Conservation (phyloP, 92 coral and sea anemone genomes). For the Pocillopora grandis region DNA sequence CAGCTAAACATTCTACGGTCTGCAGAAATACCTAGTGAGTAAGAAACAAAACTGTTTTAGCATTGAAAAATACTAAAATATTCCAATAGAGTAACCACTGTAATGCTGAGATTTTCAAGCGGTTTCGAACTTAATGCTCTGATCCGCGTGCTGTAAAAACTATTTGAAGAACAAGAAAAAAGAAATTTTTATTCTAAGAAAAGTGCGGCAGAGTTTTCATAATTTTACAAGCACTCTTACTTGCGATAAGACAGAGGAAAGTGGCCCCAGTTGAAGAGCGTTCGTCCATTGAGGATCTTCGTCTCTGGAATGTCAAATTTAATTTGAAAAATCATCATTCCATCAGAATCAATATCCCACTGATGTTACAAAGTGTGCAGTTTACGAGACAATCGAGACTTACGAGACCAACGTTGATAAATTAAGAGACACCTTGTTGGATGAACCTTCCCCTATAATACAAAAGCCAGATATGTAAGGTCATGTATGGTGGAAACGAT, state of each 20-base stretch:
- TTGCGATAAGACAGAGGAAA: slow-evolving; percentile 71
- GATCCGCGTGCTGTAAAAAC: neutral
- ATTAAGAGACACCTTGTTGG: slow-evolving; percentile 6
- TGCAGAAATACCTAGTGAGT: slow-evolving; percentile 74
- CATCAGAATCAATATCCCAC: neutral
- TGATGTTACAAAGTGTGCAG: neutral
- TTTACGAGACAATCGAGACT: neutral
- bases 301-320: slow-evolving; percentile 42
- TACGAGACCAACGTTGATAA: slow-evolving; percentile 18
- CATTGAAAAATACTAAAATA: neutral
- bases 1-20: slow-evolving; percentile 92
- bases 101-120: too few species aligned
- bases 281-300: slow-evolving; percentile 77
- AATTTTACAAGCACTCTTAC: slow-evolving; percentile 30
- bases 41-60: neutral
- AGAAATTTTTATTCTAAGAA: neutral
- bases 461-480: neutral
- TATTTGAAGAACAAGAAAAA: too few species aligned
- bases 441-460: slow-evolving; percentile 25
- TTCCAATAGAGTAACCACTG: too few species aligned
- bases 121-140: too few species aligned
- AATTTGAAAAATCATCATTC: neutral
- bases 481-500: too few species aligned
- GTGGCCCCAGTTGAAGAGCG: slow-evolving; percentile 65
- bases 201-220: neutral